These are phyloP conservation scores for Sylvietta virens DNA, from an alignment of 2,113 vertebrate genomes.

Conservation along the genomic window DNA sequence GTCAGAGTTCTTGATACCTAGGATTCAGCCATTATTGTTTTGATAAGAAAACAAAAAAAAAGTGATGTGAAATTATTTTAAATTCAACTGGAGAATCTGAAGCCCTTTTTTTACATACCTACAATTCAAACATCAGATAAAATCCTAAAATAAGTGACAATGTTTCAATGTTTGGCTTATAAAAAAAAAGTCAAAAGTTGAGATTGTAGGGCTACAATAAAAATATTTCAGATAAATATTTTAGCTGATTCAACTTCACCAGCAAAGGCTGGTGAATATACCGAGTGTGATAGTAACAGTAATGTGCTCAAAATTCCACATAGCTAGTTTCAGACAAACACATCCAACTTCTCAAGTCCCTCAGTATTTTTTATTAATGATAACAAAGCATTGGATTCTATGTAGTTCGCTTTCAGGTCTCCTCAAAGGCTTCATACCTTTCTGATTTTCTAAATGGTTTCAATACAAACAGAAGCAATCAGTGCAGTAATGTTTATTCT, in stretches of 20 bases:
- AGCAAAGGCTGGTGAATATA: not conserved
- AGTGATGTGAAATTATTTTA: not conserved
- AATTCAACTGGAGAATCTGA: not conserved
- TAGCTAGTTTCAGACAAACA: not conserved
- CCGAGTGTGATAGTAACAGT: not conserved
- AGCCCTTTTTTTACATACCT: not conserved
- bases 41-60: not conserved
- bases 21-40: not conserved
- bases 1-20: not conserved
- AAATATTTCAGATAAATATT: not conserved
- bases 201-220: not conserved
- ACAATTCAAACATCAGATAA: not conserved
- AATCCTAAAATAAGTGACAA: not conserved
- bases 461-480: not conserved
- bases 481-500: not conserved
- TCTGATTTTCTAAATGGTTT: not conserved
- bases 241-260: not conserved
- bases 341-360: not conserved
- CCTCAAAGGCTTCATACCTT: not conserved
- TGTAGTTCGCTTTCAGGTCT: not conserved
- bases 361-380: not conserved
- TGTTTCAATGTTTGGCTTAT: not conserved
- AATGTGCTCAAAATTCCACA: not conserved
- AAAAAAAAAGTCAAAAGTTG: not conserved
- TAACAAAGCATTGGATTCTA: not conserved